Evolutionary conservation across 2,797 vertebrate species (phyloP), one percentile per base, ranked within the genome.

Genomic region (Lepus oiostolus): DNA sequence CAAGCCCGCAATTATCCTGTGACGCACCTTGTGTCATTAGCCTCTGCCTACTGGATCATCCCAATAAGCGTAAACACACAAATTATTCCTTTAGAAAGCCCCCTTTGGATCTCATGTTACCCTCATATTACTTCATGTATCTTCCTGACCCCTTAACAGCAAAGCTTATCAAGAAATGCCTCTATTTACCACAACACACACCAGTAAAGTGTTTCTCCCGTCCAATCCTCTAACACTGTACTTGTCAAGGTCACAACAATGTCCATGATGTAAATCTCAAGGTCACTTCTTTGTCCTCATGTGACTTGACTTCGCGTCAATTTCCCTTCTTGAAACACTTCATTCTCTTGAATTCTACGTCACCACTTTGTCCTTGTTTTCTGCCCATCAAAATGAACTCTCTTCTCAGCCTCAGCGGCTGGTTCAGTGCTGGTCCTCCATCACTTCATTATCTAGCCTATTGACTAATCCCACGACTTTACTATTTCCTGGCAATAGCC

Each of bases 1-100:
- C 42, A 85, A 88, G 63, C 47, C 90, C 30, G 28, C 24, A 75
- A 60, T 72, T 85, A 94, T 12, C 38, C 32, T 92, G 38, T 35
- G 68, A 67, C 1, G 76, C 28, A 68, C 24, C 12, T 70, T 26
- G 30, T 68, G 32, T 81, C 50, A 58, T 89, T 68, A 93, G 58
- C 79, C 17, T 19, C 14, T 82, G 35, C 50, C 72, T 84, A 32
- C 35, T 77, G 28, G 28, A 77, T 88, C 42, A 85, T 79, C 79
- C 17, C n/a, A 62, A 5, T 50, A 71, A 94, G 67, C 3, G 62
- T 38, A 85, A 80, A 76, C 30, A 81, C 38, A 58, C 5, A 88
- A 68, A 80, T 47, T 76, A 35, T 14, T 2, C 13, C 42, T 50
- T 85, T 60, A 65, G 54, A 75, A 80, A 62, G 4, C 4, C 14